These are phyloP conservation scores for Unio delphinus DNA, from an alignment of 2,888 invertebrate genomes.

Conservation along the genomic window DNA sequence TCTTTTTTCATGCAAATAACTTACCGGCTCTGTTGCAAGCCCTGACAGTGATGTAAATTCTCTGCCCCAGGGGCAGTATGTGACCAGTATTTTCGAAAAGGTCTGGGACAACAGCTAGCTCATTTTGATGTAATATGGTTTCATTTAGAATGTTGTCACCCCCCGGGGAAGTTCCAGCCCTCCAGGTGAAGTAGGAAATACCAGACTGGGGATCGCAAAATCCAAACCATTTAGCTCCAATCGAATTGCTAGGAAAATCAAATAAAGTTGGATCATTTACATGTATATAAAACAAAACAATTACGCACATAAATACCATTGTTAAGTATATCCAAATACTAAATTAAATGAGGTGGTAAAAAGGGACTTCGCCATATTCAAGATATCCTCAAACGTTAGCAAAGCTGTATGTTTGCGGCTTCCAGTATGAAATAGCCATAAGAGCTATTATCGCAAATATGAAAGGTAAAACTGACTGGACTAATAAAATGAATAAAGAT, in stretches of 20 bases:
- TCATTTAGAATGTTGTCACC: constrained; percentile 14
- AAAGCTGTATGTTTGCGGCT: too few species aligned
- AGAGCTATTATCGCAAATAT: too few species aligned
- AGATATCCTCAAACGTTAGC: too few species aligned
- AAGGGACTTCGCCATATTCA: too few species aligned
- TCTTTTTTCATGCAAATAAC: background rate
- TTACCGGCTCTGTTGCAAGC: constrained; percentile 49
- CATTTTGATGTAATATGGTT: constrained; percentile 12
- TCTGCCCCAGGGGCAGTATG: constrained; percentile 20
- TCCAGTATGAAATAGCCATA: too few species aligned
- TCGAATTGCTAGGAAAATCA: constrained; percentile 8
- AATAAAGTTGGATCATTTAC: too few species aligned
- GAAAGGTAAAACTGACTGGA: too few species aligned
- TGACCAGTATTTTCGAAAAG: constrained; percentile 9
- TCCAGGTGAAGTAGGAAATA: constrained; percentile 17
- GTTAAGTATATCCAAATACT: background rate
- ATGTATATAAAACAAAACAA: background rate
- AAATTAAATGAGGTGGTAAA: too few species aligned
- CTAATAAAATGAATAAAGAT: too few species aligned
- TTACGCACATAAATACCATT: background rate
- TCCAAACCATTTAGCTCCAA: constrained; percentile 24
- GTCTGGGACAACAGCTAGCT: constrained; percentile 10
- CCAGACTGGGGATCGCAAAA: constrained; percentile 27
- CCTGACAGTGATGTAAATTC: constrained; percentile 38
- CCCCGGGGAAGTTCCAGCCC: constrained; percentile 12